These are phyloP conservation scores for Diorhabda elongata DNA, from an alignment of 1,140 invertebrate genomes.

Conservation along the genomic window DNA sequence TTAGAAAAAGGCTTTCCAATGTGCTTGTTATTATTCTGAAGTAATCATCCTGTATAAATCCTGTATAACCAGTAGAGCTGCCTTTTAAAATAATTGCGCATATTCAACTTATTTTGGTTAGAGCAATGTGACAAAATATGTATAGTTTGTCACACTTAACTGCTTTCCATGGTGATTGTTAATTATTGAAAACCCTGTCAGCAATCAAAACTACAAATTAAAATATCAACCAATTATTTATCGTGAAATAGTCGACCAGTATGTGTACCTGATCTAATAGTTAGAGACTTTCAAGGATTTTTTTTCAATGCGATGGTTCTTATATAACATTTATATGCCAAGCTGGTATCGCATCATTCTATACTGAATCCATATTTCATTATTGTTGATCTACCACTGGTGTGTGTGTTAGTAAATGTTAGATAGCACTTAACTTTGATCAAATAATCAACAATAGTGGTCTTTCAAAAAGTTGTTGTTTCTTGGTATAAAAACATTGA, in stretches of 20 bases:
- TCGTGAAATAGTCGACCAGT: constrained; percentile 10
- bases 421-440: background rate
- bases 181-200: background rate
- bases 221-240: constrained; percentile 14
- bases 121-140: too few species aligned
- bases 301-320: constrained; percentile 14
- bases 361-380: background rate
- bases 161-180: too few species aligned
- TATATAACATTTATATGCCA: constrained; percentile 19
- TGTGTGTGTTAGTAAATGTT: background rate
- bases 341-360: background rate
- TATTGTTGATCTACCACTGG: background rate
- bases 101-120: too few species aligned
- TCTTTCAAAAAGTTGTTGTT: constrained; percentile 10
- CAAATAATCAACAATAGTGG: background rate
- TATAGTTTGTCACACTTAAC: too few species aligned
- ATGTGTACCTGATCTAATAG: constrained; percentile 4
- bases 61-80: too few species aligned
- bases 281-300: constrained; percentile 20
- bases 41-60: too few species aligned
- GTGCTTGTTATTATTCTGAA: too few species aligned
- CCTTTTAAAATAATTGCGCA: too few species aligned
- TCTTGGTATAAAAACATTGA: background rate
- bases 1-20: too few species aligned
- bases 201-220: constrained; percentile 4